Evolutionary conservation across 2,888 invertebrate genomes (phyloP).

Genomic region (Phoenoteleia sp.): DNA sequence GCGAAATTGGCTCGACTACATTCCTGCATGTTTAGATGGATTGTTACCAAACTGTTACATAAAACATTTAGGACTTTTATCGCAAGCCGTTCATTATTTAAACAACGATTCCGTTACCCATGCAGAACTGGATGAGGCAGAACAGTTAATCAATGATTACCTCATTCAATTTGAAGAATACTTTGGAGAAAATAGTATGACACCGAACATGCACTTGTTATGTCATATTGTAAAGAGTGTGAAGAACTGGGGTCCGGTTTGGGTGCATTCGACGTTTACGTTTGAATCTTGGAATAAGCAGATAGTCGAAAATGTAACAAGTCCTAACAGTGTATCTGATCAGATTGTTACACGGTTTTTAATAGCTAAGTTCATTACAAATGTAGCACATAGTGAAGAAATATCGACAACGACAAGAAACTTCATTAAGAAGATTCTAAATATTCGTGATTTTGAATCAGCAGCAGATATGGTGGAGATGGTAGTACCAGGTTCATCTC

Average conservation of each 20-base stretch:
- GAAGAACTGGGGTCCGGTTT: not conserved
- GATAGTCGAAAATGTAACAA: not conserved
- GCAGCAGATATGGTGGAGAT: no score
- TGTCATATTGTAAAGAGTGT: not conserved
- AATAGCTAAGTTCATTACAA: no score
- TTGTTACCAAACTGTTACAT: conserved; percentile 37
- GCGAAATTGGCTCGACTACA: conserved; percentile 49
- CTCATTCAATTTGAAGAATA: not conserved
- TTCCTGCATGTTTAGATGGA: conserved; percentile 40
- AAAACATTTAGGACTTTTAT: conserved; percentile 39
- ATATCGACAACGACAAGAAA: no score
- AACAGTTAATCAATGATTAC: not conserved
- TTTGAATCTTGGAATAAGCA: not conserved
- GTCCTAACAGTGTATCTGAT: not conserved
- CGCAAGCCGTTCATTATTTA: conserved; percentile 26
- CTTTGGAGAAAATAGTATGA: not conserved
- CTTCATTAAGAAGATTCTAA: no score
- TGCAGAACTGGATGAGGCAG: conserved; percentile 45
- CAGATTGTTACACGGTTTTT: no score
- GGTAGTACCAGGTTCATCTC: not conserved
- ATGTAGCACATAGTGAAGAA: no score
- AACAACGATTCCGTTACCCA: conserved; percentile 40
- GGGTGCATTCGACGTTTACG: not conserved
- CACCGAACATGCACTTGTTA: not conserved
- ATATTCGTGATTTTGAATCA: not conserved